Base-by-base conservation (phyloP, 2,888 invertebrate genomes). In the Drosophila neotestacea region DNA sequence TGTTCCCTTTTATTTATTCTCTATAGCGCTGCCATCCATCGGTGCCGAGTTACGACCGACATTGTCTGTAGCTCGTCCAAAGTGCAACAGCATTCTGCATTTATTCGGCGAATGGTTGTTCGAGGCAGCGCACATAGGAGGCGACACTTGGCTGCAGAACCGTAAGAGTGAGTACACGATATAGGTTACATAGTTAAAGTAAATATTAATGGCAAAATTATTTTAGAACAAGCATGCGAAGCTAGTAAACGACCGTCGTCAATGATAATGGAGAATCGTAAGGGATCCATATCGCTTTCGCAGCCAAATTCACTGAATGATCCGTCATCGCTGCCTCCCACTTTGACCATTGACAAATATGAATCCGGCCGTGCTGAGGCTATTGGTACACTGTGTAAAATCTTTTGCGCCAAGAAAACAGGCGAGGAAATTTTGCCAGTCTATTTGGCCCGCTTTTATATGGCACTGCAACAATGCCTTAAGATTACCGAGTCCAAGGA, bases 61-160 rank as follows among this genome's bases (percentile, higher is more conserved):
- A 0, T 93, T 97, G 75, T 96, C 97, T 1, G 94, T 95, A 16
- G 94, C 95, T 32, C 94, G 98, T 62, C 98, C 98, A 22, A 97
- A 97, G 91, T 98, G 98, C 87, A 98, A 99, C 93, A 98, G 98
- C 74, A 96, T 99, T 91, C 94, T 99, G 65, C 98, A 99, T 92
- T 94, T 99, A 78, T 98, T 98, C 92, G 98, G 99, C 1, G 97
- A 97, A 90, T 99, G 99, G 99, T 93, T 99, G 73, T 98, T 98
- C 91, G 98, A 99, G 92, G 98, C 98, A 5, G 97, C 98, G 3
- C 96, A 98, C 81, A 96, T 98, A 81, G 98, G 98, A 4, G 96
- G 96, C 48, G 95, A 95, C 66, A 91, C 92, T 50, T 94, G 94
- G 94, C 89, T 94, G 4, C 93, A 94, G 79, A 93, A 93, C 85